These are phyloP conservation scores for Zapornia atra DNA, from an alignment of 2,113 vertebrate genomes.

Conservation along the genomic window DNA sequence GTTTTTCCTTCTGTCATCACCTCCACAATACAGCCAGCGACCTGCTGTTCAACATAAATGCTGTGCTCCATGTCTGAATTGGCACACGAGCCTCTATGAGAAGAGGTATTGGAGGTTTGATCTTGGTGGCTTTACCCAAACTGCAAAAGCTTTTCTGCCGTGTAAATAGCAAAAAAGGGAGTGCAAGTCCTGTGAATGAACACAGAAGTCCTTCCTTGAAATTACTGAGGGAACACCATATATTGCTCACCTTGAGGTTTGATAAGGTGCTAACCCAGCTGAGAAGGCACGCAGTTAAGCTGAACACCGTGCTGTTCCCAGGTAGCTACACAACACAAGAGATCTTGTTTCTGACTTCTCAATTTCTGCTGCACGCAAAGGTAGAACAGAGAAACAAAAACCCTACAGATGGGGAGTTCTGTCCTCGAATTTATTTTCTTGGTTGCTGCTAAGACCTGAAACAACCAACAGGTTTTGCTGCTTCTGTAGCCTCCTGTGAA, in stretches of 20 bases:
- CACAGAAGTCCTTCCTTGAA: background rate
- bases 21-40: background rate
- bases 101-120: background rate
- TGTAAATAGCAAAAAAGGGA: background rate
- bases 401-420: background rate
- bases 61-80: background rate
- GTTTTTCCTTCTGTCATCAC: background rate
- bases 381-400: background rate
- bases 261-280: background rate
- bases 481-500: background rate
- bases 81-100: background rate
- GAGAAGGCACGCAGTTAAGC: rapidly evolving
- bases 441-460: background rate
- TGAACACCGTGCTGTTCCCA: background rate
- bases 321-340: background rate
- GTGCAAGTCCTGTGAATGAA: background rate
- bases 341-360: background rate
- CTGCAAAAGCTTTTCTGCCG: background rate
- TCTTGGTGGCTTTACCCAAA: background rate
- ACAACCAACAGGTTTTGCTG: background rate
- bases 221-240: no score
- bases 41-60: background rate
- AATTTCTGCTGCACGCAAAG: background rate
- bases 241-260: background rate
- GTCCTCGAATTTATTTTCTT: background rate